Base-by-base conservation (phyloP, 2,797 vertebrate species). In the Agapornis canus region DNA sequence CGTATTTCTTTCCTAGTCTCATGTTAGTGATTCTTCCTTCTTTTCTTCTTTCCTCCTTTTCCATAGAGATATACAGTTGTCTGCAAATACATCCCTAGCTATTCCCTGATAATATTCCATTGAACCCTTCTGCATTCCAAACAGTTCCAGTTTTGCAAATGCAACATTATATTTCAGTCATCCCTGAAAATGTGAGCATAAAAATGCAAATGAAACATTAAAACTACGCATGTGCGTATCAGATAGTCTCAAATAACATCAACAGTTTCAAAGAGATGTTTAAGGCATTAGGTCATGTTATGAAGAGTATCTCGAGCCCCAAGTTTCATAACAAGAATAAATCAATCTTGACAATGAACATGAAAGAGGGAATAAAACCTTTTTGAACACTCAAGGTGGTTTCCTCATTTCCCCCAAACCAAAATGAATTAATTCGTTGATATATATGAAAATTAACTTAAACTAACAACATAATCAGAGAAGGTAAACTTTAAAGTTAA, bases 321-420 rank as follows among this genome's bases (percentile, higher is more conserved):
- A 95, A 84, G 63, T 92, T 89, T 61, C 90, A 71, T 71, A 89
- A 65, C 43, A 94, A 88, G 79, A 93, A 93, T 83, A 97, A 96
- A 96, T 94, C 91, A 95, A 75, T 70, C 73, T 68, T 84, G 82
- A 90, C 86, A 83, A 37, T 8, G 32, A 92, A 94, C 84, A 94
- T 91, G 91, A 96, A 97, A 92, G 84, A 71, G 23, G 29, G 66
- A 81, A 80, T 80, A 45, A 91, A 94, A 92, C 42, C 77, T 94
- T 95, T 95, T 71, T 96, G 92, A 96, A 96, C 83, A 56, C 77
- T 91, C 79, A 91, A 86, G 94, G 89, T 81, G 91, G 91, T 92
- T 95, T 86, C 48, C 64, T 83, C 69, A 51, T 84, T 96, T 83
- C 54, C 80, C 82, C 60, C 56, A 72, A 86, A 96, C 88, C 47